Evolutionary conservation across 2,888 invertebrate species (phyloP), one percentile per base, ranked within the genome.

Genomic region (Megamerina dolium): DNA sequence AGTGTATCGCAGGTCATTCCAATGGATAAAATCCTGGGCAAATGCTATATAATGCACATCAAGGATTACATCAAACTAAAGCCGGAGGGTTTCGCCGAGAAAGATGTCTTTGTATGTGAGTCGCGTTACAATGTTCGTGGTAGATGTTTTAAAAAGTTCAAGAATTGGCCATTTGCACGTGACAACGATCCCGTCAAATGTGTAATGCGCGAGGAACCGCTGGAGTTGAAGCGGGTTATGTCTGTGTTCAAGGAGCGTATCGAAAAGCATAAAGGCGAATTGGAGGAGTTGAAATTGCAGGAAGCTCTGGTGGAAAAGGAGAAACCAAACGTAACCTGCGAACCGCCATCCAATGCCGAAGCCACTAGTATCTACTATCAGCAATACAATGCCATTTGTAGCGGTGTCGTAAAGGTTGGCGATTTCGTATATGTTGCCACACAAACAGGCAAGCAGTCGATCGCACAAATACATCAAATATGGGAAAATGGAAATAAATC

Each of bases 51-150:
- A 13, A 84, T 99, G 80, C 89, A 85, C 63, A 88, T 94, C 21
- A 90, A 88, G 65, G 94, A 97, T 65, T 97, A 94, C 73, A 90
- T 95, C 68, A 87, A 89, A 64, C 82, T 80, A 68, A 81, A 80
- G 52, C 94, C 96, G 0, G 87, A 89, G 76, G 84, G 86, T 16
- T 87, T 89, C 61, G 78, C 83, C 0, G 92, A 94, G 50, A 90
- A 91, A 62, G 95, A 99, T 71, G 86, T 97, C 2, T 99, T 87
- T 64, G 95, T 97, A 0, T 97, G 97, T 68, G 97, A 99, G 73
- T 94, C 91, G 14, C 80, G 94, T 5, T 99, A 99, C 72, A 87
- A 85, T 55, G 83, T 89, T 0, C 83, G 83, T 57, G 81, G 82
- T 27, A 80, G 92, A 48, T 82, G 84, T 58, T 97, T 97, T 72